Evolutionary conservation across 2,113 vertebrate species (phyloP).

Genomic region (Protobothrops mucrosquamatus): DNA sequence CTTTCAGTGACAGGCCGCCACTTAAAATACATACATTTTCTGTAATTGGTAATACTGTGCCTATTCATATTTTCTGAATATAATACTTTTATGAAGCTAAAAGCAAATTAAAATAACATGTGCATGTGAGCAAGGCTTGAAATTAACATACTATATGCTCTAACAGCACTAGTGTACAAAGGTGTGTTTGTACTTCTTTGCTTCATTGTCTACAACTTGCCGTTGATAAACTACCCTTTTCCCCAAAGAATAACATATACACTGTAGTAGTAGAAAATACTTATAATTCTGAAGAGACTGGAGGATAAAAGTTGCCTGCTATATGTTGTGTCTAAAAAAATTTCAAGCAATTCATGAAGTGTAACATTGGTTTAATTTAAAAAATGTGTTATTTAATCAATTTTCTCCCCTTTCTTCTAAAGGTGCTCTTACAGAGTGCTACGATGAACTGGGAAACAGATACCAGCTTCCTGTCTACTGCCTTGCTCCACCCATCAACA

Average conservation of each 20-base stretch:
- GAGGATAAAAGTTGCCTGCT: neutral
- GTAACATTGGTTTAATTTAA: neutral
- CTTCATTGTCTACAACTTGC: neutral
- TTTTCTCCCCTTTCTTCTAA: slow-evolving; percentile 25
- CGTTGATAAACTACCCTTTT: neutral
- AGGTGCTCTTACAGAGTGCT: slow-evolving; percentile 97
- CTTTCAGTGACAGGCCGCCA: neutral
- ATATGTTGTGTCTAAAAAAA: accelerated
- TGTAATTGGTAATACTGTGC: neutral
- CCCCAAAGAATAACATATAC: neutral
- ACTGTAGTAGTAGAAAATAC: neutral
- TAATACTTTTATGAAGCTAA: neutral
- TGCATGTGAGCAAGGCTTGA: neutral
- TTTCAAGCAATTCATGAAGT: accelerated
- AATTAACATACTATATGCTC: neutral
- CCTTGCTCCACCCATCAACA: slow-evolving; percentile 94
- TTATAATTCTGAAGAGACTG: neutral
- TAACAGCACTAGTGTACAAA: neutral
- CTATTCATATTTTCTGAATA: neutral
- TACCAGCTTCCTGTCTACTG: slow-evolving; percentile 98
- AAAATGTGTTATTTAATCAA: neutral
- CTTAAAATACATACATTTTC: neutral
- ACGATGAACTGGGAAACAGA: slow-evolving; percentile 95
- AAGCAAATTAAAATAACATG: neutral
- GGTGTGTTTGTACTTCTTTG: neutral